Conservation (phyloP, 1,140 invertebrate species). For the Philaenus spumarius region DNA sequence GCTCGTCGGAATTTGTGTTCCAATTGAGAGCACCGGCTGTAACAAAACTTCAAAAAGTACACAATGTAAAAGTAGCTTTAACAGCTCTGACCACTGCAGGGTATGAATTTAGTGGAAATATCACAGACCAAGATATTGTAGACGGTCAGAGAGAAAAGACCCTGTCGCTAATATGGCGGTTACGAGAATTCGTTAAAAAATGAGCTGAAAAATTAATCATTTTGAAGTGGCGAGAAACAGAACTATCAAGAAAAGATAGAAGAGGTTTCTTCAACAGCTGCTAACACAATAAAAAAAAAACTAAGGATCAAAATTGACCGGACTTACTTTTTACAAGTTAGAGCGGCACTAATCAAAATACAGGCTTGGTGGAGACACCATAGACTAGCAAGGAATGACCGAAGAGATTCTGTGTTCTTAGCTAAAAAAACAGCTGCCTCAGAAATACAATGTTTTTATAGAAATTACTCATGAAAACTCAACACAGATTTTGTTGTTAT, state of each 20-base stretch:
- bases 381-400: too few relatives aligned
- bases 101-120: constrained; percentile 53
- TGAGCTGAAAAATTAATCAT: constrained; percentile 21
- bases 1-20: constrained; percentile 53
- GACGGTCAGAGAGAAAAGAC: constrained; percentile 86
- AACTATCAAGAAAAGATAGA: constrained; percentile 14
- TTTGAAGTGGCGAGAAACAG: constrained; percentile 15
- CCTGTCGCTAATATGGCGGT: constrained; percentile 76
- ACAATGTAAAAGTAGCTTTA: constrained; percentile 72
- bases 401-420: too few relatives aligned
- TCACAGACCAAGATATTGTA: constrained; percentile 67
- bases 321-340: too few relatives aligned
- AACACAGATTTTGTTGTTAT: too few relatives aligned
- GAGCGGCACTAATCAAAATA: too few relatives aligned
- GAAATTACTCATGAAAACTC: too few relatives aligned
- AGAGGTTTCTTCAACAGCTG: constrained; percentile 33
- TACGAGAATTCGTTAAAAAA: constrained; percentile 42
- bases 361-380: too few relatives aligned
- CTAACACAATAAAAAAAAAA: too few relatives aligned
- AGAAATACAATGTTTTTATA: too few relatives aligned
- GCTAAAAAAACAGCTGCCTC: too few relatives aligned
- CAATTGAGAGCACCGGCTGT: constrained; percentile 76
- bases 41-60: constrained; percentile 77
- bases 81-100: constrained; percentile 40
- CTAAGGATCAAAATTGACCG: too few relatives aligned